phyloP scores from a whole-genome alignment of 2,797 vertebrate species.

The Sardinella longiceps region DNA sequence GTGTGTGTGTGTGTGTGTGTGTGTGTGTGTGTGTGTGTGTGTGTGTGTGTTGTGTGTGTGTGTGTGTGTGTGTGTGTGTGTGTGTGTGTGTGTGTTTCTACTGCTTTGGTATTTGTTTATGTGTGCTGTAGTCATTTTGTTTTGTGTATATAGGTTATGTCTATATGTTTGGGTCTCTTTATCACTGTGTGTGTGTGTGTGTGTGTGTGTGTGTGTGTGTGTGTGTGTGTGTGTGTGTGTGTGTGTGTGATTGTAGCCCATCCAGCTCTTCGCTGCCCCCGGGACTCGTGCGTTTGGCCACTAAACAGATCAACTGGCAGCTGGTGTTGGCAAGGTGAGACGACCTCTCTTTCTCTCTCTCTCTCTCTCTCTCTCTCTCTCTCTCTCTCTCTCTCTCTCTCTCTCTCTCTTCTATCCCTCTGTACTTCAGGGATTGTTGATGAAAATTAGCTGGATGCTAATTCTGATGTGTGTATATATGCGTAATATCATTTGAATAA shows the following conservation, averaged over 20 bases:
- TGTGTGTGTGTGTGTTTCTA: too few species aligned
- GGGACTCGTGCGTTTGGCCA: conserved; percentile 84
- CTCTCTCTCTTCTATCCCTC: neutral
- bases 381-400: too few species aligned
- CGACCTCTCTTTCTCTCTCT: too few species aligned
- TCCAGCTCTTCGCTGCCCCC: conserved; percentile 86
- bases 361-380: too few species aligned
- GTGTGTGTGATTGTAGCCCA: conserved; percentile 76
- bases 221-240: neutral
- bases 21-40: conserved; percentile 2
- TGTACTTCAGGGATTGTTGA: too few species aligned
- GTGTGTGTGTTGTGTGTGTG: neutral
- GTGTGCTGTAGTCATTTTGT: neutral
- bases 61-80: neutral
- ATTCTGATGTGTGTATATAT: too few species aligned
- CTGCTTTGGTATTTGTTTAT: neutral
- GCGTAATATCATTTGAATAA: too few species aligned
- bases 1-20: neutral
- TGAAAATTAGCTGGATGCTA: too few species aligned
- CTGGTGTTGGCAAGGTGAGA: conserved; percentile 88
- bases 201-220: neutral
- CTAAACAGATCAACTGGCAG: conserved; percentile 95
- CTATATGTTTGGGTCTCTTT: neutral
- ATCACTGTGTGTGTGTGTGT: neutral
- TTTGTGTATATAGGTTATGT: neutral